A percentile compares a stretch with the other conserved stretches of the same genome.
Conservation (phyloP, 2,888 invertebrate species). For the Parnassius glacialis region DNA sequence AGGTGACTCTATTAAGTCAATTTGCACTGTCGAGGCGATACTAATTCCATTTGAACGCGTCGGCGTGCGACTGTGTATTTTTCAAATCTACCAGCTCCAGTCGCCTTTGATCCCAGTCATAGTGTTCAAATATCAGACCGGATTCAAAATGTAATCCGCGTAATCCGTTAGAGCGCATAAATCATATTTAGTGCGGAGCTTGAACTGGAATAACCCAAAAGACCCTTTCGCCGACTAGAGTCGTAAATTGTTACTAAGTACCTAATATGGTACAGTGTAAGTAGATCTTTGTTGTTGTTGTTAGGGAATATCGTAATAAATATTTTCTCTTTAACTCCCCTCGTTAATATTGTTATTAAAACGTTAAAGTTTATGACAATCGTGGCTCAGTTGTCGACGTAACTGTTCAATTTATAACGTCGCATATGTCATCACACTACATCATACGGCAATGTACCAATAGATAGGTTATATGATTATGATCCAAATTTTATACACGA, state of each 20-base stretch:
- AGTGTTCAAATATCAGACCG: conserved; percentile 23
- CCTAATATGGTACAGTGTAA: conserved; percentile 22
- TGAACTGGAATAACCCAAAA: conserved; percentile 23
- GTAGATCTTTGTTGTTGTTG: conserved; percentile 23
- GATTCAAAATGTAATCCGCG: conserved; percentile 19
- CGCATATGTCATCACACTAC: no score
- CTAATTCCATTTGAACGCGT: conserved; percentile 13
- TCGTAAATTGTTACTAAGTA: conserved; percentile 24
- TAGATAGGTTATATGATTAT: no score
- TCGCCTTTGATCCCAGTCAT: conserved; percentile 11
- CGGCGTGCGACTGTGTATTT: conserved; percentile 17
- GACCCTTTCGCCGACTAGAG: conserved; percentile 21
- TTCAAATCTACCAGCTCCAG: conserved; percentile 16
- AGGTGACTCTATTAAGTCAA: conserved; percentile 5
- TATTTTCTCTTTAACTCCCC: no score
- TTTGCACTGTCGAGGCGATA: conserved; percentile 16
- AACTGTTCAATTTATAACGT: no score
- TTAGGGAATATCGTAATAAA: conserved; percentile 17
- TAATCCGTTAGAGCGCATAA: conserved; percentile 24
- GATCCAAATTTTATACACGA: no score
- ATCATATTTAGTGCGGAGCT: conserved; percentile 26
- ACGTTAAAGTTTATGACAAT: no score
- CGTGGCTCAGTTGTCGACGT: no score
- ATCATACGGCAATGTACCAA: no score
- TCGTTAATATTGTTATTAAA: no score